Conservation (phyloP, 2,888 invertebrate genomes). For the Linnaemya tessellans region DNA sequence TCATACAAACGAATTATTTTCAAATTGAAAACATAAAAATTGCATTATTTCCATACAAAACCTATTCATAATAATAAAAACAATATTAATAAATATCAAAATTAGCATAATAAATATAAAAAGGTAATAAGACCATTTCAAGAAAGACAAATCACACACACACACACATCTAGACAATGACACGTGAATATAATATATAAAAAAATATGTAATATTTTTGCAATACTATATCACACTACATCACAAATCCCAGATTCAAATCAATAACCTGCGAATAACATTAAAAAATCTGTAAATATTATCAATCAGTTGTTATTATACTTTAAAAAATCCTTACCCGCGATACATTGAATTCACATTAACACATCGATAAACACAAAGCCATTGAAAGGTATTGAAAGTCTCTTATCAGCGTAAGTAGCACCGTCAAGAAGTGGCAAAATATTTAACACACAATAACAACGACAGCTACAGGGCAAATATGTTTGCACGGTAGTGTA, state of each 20-base stretch:
- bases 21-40: slow-evolving; percentile 38
- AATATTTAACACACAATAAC: slow-evolving; percentile 38
- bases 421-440: slow-evolving; percentile 31
- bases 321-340: slow-evolving; percentile 9
- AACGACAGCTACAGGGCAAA: slow-evolving; percentile 1
- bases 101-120: slow-evolving; percentile 55
- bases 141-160: too few species aligned
- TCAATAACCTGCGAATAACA: slow-evolving; percentile 35
- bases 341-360: slow-evolving; percentile 26
- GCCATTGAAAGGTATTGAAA: neutral
- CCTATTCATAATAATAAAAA: slow-evolving; percentile 7
- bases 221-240: slow-evolving; percentile 6
- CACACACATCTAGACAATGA: neutral
- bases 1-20: too few species aligned
- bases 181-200: slow-evolving; percentile 48
- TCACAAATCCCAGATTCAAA: neutral
- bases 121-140: neutral
- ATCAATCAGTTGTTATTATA: slow-evolving; percentile 64
- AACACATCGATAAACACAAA: neutral
- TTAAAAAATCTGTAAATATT: slow-evolving; percentile 41
- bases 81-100: slow-evolving; percentile 25
- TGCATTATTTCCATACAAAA: slow-evolving; percentile 7
- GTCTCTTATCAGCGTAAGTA: slow-evolving; percentile 15
- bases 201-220: slow-evolving; percentile 32
- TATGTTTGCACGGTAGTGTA: neutral